Evolutionary conservation across 2,888 invertebrate species (phyloP).

Genomic region (Lycaena phlaeas): DNA sequence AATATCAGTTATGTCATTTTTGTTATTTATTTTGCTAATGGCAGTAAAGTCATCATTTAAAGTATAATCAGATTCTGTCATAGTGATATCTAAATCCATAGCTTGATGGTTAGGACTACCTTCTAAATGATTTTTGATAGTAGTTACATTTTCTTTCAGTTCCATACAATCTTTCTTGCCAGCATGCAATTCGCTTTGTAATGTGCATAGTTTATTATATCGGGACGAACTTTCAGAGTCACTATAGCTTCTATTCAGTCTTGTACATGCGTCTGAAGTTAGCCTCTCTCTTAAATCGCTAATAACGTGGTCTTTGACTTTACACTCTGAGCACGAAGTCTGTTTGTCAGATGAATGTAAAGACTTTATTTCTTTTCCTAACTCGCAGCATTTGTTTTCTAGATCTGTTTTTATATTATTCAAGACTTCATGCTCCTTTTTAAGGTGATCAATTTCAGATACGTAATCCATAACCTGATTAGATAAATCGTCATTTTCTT

Average conservation of each 20-base stretch:
- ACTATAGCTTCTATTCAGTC: slow-evolving; percentile 46
- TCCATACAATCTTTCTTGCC: slow-evolving; percentile 55
- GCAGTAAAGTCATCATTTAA: slow-evolving; percentile 30
- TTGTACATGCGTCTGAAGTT: slow-evolving; percentile 26
- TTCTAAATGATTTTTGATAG: slow-evolving; percentile 57
- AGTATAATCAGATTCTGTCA: slow-evolving; percentile 33
- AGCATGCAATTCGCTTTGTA: slow-evolving; percentile 53
- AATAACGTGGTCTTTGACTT: slow-evolving; percentile 31
- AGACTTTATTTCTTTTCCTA: slow-evolving; percentile 25
- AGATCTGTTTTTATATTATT: slow-evolving; percentile 32
- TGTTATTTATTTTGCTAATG: slow-evolving; percentile 27
- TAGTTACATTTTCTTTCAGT: slow-evolving; percentile 53
- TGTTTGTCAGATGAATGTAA: slow-evolving; percentile 14
- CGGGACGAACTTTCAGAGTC: slow-evolving; percentile 50
- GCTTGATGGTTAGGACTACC: slow-evolving; percentile 35
- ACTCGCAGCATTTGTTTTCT: slow-evolving; percentile 25
- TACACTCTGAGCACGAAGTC: slow-evolving; percentile 29
- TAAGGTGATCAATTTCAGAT: slow-evolving; percentile 66
- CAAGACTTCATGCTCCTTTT: slow-evolving; percentile 38
- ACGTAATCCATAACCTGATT: slow-evolving; percentile 72
- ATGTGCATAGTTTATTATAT: slow-evolving; percentile 50
- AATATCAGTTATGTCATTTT: slow-evolving; percentile 31
- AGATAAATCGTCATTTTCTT: slow-evolving; percentile 70
- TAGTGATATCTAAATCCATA: slow-evolving; percentile 51
- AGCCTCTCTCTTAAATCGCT: slow-evolving; percentile 24